These are phyloP conservation scores for Harpagoxenus sublaevis DNA, from an alignment of 2,888 invertebrate species.

Conservation along the genomic window DNA sequence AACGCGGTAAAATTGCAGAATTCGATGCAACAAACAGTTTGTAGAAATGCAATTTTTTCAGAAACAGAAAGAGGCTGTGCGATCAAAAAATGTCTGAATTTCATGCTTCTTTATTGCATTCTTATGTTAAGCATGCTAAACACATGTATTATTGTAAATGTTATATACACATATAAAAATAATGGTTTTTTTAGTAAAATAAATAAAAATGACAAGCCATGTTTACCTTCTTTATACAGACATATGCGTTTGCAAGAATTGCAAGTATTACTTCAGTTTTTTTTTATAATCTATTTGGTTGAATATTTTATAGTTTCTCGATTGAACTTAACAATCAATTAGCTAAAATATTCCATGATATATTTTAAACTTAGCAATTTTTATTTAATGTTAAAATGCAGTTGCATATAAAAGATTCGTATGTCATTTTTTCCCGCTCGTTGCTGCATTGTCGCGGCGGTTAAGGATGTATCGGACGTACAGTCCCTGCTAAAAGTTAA, in stretches of 20 bases:
- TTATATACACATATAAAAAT: not conserved
- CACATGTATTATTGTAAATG: not conserved
- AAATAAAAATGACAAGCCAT: not conserved
- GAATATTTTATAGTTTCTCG: not conserved
- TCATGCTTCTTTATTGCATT: not conserved
- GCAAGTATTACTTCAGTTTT: not conserved
- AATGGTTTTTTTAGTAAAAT: not conserved
- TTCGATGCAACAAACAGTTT: not conserved
- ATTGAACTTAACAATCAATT: not conserved
- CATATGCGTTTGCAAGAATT: not conserved
- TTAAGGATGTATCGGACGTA: not conserved
- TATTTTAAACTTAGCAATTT: not conserved
- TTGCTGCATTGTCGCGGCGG: not conserved
- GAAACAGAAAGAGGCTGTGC: not conserved
- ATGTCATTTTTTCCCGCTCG: not conserved
- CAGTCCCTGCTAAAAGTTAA: too few species aligned
- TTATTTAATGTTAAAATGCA: not conserved
- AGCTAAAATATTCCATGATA: not conserved
- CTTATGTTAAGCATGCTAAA: not conserved
- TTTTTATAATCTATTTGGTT: not conserved
- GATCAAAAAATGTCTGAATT: not conserved
- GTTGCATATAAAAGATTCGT: not conserved
- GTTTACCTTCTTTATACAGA: not conserved
- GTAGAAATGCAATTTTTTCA: constrained; percentile 5
- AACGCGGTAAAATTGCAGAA: constrained; percentile 6